Evolutionary conservation across 2,888 invertebrate genomes (phyloP), one percentile per base, ranked within the genome.

Genomic region (Elaeidobius kamerunicus): DNA sequence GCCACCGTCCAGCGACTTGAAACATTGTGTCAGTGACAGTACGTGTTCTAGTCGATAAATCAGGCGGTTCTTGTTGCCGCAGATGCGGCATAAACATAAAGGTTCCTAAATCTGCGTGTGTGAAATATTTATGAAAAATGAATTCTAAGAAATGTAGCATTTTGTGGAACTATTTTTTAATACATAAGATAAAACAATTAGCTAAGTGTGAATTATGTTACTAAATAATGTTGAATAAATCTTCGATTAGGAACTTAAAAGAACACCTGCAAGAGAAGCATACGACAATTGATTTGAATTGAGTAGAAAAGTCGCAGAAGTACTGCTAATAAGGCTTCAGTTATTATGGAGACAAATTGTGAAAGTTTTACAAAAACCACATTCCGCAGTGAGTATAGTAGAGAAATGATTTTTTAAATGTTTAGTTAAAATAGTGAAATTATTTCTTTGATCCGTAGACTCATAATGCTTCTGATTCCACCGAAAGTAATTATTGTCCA

Each of bases 241-340:
- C 42, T 1, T 50, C 49, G 6, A 14, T 50, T 1, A 35, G 36
- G 2, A 50, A 50, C 36, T 50, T 43, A 35, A 50, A 42, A 16
- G 42, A 50, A 42, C 49, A 50, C 17, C 9, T 49, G 5, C 34
- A 28, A 15, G 30, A 42, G 32, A 49, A 49, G 35, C 49, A 42
- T 42, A 41, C 42, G 23, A 42, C 49, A 16, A n/a, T 49, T 19
- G 6, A 11, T 18, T 16, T 39, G 12, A 20, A 14, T 39, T 12
- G n/a, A n/a, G n/a, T n/a, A n/a, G n/a, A 34, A 16, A 34, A 3
- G 16, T 2, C 16, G 34, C 16, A 2, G 11, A 2, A 39, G 18
- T 36, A 11, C 14, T 3, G 18, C 6, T 6, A 4, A 9, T 4
- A 6, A 19, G 19, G 7, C 17, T 2, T 14, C 2, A 18, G 4